A percentile compares a stretch with the other conserved stretches of the same genome.
phyloP scores from a whole-genome alignment of 2,113 vertebrate species.

The Tamias sibiricus region DNA sequence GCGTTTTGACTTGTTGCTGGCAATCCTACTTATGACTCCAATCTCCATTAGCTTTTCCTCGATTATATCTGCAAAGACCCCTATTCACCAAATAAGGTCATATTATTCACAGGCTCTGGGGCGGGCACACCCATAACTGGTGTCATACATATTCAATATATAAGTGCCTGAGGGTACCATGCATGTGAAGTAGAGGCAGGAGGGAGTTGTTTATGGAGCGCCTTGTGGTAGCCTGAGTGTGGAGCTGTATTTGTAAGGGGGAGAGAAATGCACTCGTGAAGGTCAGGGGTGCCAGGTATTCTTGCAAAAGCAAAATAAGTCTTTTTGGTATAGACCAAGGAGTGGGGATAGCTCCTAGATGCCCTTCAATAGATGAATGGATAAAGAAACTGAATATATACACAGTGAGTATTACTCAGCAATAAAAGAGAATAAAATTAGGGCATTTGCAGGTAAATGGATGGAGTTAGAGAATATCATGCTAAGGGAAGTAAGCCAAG shows the following conservation, averaged over 20 bases:
- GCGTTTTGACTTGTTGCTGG: background rate
- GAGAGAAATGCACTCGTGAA: accelerated
- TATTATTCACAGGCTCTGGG: background rate
- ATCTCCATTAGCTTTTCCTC: too few species aligned
- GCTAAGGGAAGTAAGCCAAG: too few species aligned
- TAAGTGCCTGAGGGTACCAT: background rate
- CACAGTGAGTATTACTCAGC: too few species aligned
- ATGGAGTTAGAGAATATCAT: too few species aligned
- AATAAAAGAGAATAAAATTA: too few species aligned
- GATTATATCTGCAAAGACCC: background rate
- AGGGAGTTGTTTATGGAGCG: background rate
- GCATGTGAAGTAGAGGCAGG: background rate
- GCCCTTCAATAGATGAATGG: too few species aligned
- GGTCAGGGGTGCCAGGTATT: background rate
- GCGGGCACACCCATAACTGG: background rate
- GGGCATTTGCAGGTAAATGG: too few species aligned
- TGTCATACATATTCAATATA: accelerated
- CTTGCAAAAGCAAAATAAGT: background rate
- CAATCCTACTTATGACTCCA: too few species aligned
- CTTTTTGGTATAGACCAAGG: too few species aligned
- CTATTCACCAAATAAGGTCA: background rate
- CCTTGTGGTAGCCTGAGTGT: background rate
- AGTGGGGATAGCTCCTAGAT: too few species aligned
- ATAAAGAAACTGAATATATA: too few species aligned
- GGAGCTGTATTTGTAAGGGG: background rate